These are phyloP conservation scores for Parnassius orleans DNA, from an alignment of 2,888 invertebrate species.

Conservation along the genomic window DNA sequence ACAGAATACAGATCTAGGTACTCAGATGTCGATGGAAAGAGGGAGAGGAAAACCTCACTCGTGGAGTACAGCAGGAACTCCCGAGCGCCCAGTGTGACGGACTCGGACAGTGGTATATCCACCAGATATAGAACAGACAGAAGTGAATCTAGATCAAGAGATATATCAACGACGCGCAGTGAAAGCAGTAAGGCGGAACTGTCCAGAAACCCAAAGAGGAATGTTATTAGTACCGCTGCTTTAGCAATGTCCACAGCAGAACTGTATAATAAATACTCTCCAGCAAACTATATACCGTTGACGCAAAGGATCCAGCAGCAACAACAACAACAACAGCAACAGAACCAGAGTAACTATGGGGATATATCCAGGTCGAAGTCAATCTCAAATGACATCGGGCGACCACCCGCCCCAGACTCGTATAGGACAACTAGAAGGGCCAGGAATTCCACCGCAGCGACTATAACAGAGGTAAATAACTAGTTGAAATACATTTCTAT, in stretches of 20 bases:
- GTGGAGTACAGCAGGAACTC: constrained; percentile 62
- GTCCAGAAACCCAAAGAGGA: constrained; percentile 64
- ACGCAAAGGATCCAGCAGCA: constrained; percentile 67
- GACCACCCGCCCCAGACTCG: constrained; percentile 64
- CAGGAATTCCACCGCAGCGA: constrained; percentile 60
- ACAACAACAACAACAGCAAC: constrained; percentile 35
- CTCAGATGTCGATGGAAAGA: constrained; percentile 65
- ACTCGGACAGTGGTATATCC: constrained; percentile 71
- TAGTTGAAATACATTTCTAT: constrained; percentile 9
- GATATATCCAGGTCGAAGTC: constrained; percentile 79
- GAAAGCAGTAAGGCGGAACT: constrained; percentile 75
- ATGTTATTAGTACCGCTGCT: constrained; percentile 72
- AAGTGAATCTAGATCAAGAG: constrained; percentile 77
- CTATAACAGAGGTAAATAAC: constrained; percentile 62
- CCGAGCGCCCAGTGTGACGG: constrained; percentile 70
- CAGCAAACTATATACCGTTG: constrained; percentile 85
- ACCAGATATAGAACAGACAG: constrained; percentile 62
- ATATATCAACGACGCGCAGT: constrained; percentile 76
- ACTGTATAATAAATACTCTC: constrained; percentile 87
- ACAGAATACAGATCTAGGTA: constrained; percentile 66
- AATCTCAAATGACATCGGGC: constrained; percentile 81
- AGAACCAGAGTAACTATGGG: constrained; percentile 54
- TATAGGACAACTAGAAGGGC: constrained; percentile 55
- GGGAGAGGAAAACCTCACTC: constrained; percentile 64
- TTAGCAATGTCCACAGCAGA: constrained; percentile 84